A percentile compares a stretch with the other conserved stretches of the same genome.
phyloP scores from a whole-genome alignment of 2,113 vertebrate genomes.

The Ginglymostoma cirratum region DNA sequence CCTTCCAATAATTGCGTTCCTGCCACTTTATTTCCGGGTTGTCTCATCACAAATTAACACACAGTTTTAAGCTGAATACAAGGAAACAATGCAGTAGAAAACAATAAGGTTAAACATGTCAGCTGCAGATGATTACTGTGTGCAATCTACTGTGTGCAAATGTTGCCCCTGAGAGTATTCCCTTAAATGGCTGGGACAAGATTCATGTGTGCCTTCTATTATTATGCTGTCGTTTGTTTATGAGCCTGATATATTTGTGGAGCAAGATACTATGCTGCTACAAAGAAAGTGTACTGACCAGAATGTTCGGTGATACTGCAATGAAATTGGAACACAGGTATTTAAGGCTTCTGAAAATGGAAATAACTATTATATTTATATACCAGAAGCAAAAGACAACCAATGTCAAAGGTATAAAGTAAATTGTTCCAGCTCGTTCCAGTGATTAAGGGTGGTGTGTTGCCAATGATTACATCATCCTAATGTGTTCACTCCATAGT shows the following conservation, averaged over 20 bases:
- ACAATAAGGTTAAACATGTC: not conserved
- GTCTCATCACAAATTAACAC: not conserved
- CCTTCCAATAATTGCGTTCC: not conserved
- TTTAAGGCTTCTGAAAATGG: not conserved
- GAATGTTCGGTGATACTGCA: not conserved
- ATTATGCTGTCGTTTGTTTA: slow-evolving; percentile 15
- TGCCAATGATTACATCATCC: not conserved
- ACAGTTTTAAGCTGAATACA: not conserved
- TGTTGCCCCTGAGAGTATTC: not conserved
- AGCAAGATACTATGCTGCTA: not conserved
- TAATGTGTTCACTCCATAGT: not conserved
- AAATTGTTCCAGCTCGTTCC: not conserved
- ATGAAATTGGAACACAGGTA: not conserved
- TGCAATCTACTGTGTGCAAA: not conserved
- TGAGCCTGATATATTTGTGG: slow-evolving; percentile 5
- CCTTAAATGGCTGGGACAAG: slow-evolving; percentile 24
- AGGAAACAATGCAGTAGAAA: not conserved
- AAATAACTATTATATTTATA: not conserved
- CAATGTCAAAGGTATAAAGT: not conserved
- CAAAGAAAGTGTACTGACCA: slow-evolving; percentile 1
- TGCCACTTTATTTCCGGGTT: not conserved
- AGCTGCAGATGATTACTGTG: not conserved
- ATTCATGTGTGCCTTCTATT: not conserved
- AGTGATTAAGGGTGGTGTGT: not conserved
- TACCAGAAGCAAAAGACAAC: not conserved